These are phyloP conservation scores for Bombus confusus DNA, from an alignment of 1,140 invertebrate species.

Conservation along the genomic window DNA sequence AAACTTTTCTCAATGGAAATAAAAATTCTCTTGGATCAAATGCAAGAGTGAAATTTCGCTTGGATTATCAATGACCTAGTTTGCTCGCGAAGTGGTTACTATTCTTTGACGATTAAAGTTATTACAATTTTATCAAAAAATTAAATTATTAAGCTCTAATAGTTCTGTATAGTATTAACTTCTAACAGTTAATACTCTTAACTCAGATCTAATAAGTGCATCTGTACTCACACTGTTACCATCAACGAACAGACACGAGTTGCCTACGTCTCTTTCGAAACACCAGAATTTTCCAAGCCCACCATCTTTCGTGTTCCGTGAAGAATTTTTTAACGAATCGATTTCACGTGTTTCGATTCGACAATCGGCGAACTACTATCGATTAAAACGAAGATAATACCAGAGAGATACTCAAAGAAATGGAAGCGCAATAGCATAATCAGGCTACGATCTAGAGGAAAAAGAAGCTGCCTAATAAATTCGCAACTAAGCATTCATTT, in stretches of 20 bases:
- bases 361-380: background rate
- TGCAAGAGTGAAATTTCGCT: background rate
- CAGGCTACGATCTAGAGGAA: background rate
- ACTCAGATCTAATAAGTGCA: too few species aligned
- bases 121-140: background rate
- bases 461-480: background rate
- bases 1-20: background rate
- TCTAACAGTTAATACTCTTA: too few species aligned
- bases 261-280: too few species aligned
- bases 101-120: background rate
- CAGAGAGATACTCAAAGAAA: background rate
- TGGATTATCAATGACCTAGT: background rate
- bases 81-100: background rate
- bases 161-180: too few species aligned
- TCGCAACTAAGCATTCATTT: background rate
- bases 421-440: background rate
- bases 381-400: too few species aligned
- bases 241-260: background rate
- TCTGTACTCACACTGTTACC: too few species aligned
- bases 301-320: background rate
- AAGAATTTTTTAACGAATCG: too few species aligned
- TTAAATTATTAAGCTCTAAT: too few species aligned
- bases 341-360: background rate
- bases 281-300: background rate
- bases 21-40: background rate